phyloP scores from a whole-genome alignment of 2,888 invertebrate species.

The Thera britannica region DNA sequence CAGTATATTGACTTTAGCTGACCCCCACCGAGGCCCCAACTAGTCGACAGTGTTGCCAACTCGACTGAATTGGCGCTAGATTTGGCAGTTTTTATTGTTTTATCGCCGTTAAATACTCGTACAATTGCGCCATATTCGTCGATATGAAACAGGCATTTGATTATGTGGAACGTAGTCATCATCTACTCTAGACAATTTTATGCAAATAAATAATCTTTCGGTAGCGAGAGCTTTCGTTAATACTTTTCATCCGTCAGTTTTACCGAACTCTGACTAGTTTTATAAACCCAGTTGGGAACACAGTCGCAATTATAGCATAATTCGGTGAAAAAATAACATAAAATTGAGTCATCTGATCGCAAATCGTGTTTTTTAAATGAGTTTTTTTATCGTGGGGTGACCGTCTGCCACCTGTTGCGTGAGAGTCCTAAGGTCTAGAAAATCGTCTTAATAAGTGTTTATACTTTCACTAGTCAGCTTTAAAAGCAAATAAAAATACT shows the following conservation, averaged over 20 bases:
- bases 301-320: conserved; percentile 34
- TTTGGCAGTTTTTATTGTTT: not conserved
- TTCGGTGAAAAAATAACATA: conserved; percentile 36
- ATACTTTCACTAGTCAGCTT: no score
- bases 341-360: conserved; percentile 39
- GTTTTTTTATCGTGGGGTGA: conserved; percentile 21
- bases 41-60: conserved; percentile 25
- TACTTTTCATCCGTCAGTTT: not conserved
- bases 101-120: no score
- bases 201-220: no score
- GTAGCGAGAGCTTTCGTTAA: not conserved
- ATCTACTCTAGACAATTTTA: no score
- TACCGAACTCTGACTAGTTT: not conserved
- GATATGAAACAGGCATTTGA: no score
- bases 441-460: not conserved
- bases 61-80: not conserved
- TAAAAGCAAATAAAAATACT: no score
- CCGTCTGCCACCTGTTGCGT: conserved; percentile 32
- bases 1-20: conserved; percentile 45
- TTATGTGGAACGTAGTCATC: no score
- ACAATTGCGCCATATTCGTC: no score
- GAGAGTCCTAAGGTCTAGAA: conserved; percentile 8
- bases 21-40: conserved; percentile 52
- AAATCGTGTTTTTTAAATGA: conserved; percentile 20
- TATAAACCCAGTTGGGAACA: conserved; percentile 11